These are phyloP conservation scores for Anolis apletophallus DNA, from an alignment of 2,797 vertebrate genomes.

Conservation along the genomic window DNA sequence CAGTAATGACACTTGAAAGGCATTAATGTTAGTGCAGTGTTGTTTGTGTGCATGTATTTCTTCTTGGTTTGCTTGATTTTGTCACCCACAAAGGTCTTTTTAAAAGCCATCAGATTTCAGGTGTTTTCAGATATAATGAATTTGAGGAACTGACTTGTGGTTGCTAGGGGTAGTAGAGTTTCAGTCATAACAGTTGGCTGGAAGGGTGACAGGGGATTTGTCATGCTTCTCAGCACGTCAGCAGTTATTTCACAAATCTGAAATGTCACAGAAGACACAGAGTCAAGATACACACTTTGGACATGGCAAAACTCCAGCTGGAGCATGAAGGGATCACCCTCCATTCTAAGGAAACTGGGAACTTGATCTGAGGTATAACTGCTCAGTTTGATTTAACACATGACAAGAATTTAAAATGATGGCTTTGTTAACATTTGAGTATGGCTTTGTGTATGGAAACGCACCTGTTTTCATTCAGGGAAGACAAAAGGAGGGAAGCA, in stretches of 20 bases:
- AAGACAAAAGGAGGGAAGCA: not conserved
- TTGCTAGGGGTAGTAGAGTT: not conserved
- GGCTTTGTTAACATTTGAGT: not conserved
- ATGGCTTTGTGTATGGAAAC: not conserved
- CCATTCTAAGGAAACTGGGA: not conserved
- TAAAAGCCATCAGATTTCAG: not conserved
- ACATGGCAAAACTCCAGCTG: conserved; percentile 10
- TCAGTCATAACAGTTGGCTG: not conserved
- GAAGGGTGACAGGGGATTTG: conserved; percentile 2
- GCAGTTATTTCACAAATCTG: conserved; percentile 17
- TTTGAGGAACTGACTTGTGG: not conserved
- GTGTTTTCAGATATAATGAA: not conserved
- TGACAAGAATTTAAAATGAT: not conserved
- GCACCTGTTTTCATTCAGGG: not conserved
- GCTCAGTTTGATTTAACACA: not conserved
- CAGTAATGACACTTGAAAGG: not conserved
- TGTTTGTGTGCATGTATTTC: not conserved
- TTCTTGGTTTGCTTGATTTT: not conserved
- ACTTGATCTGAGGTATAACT: not conserved
- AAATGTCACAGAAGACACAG: conserved; percentile 13
- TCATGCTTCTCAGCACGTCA: not conserved
- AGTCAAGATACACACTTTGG: not conserved
- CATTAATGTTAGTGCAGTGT: not conserved
- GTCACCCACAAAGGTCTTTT: not conserved
- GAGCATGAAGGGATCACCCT: conserved; percentile 15